Evolutionary conservation across 2,888 invertebrate genomes (phyloP).

Genomic region (Himalopsyche anomala): DNA sequence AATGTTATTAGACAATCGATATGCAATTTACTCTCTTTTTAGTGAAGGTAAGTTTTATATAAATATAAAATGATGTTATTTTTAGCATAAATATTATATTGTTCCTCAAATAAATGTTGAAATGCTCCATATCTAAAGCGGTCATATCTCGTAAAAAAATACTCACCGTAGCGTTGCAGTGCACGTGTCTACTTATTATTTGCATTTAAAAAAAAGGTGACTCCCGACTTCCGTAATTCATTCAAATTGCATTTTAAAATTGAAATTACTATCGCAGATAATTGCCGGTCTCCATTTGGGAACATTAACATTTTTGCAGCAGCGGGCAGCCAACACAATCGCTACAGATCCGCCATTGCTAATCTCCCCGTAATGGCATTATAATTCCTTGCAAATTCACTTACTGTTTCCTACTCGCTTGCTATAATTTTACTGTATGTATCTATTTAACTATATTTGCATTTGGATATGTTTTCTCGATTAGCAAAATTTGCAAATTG

Average conservation of each 20-base stretch:
- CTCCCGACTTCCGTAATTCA: neutral
- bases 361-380: slow-evolving; percentile 58
- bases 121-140: no score
- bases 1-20: no score
- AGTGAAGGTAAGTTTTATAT: no score
- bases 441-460: neutral
- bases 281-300: slow-evolving; percentile 3
- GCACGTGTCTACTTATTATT: no score
- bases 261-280: slow-evolving; percentile 38
- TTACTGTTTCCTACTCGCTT: slow-evolving; percentile 45
- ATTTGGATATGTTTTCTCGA: no score
- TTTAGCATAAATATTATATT: neutral
- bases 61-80: no score
- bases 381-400: slow-evolving; percentile 57
- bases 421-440: neutral
- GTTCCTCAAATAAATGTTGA: no score
- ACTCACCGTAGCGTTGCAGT: no score
- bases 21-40: no score
- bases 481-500: neutral
- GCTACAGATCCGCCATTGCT: slow-evolving; percentile 23
- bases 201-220: neutral
- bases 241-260: slow-evolving; percentile 40
- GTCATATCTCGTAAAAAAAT: no score
- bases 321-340: slow-evolving; percentile 6
- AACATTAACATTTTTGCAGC: slow-evolving; percentile 40